These are phyloP conservation scores for Ophioderma brevispina DNA, from an alignment of 35 echinoderm and acorn worm genomes.

Conservation along the genomic window DNA sequence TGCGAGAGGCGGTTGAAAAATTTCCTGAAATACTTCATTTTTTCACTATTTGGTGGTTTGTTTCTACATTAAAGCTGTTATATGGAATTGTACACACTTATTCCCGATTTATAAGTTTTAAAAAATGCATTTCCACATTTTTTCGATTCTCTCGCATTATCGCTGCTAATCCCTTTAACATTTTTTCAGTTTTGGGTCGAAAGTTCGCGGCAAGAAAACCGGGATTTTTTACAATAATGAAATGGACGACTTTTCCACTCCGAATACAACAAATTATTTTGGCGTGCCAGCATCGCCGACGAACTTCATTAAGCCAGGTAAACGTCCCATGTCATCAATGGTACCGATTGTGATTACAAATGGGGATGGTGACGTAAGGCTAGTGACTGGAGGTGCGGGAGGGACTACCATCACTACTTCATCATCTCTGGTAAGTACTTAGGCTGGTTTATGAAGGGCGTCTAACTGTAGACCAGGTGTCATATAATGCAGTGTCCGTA, in stretches of 20 bases:
- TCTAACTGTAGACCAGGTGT: too few relatives aligned
- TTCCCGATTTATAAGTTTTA: too few relatives aligned
- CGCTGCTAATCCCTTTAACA: too few relatives aligned
- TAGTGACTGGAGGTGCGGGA: slow-evolving; percentile 57
- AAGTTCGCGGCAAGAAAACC: slow-evolving; percentile 40
- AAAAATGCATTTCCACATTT: too few relatives aligned
- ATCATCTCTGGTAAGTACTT: slow-evolving; percentile 28
- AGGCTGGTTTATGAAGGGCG: too few relatives aligned
- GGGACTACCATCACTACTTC: slow-evolving; percentile 51
- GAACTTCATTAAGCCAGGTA: slow-evolving; percentile 70
- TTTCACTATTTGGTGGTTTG: too few relatives aligned
- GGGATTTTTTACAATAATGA: slow-evolving; percentile 77
- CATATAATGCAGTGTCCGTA: too few relatives aligned
- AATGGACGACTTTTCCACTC: slow-evolving; percentile 79
- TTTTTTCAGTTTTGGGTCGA: slow-evolving; percentile 64
- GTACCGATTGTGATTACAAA: slow-evolving; percentile 38
- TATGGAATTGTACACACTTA: too few relatives aligned
- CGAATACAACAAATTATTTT: slow-evolving; percentile 39
- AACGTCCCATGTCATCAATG: slow-evolving; percentile 73
- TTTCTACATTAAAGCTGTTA: too few relatives aligned
- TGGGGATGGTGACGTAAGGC: slow-evolving; percentile 7
- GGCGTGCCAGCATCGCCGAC: slow-evolving; percentile 43
- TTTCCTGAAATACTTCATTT: too few relatives aligned
- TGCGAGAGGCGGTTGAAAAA: too few relatives aligned
- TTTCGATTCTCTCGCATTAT: too few relatives aligned